Percentiles rank a stretch among this genome's conserved stretches.
These are phyloP conservation scores for Buathra laborator DNA, from an alignment of 2,888 invertebrate genomes.

Conservation along the genomic window DNA sequence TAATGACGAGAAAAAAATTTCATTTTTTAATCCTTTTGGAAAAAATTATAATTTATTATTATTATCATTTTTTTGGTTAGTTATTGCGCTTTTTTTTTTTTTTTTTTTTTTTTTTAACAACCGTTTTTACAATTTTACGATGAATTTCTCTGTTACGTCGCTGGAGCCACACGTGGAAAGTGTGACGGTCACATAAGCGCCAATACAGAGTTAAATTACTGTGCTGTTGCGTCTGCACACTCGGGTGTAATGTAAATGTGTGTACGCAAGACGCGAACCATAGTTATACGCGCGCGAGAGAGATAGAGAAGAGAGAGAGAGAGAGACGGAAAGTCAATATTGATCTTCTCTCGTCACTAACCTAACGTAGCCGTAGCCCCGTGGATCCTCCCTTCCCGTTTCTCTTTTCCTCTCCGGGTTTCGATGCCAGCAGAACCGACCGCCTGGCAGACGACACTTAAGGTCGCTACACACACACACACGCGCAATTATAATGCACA, in stretches of 20 bases:
- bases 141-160: background rate
- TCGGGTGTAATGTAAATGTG: constrained; percentile 8
- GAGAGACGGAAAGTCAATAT: constrained; percentile 72
- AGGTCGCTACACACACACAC: constrained; percentile 63
- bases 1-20: background rate
- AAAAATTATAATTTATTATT: too few relatives aligned
- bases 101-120: constrained; percentile 4
- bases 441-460: constrained; percentile 57
- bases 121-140: background rate
- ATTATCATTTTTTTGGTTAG: background rate
- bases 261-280: constrained; percentile 10
- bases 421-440: constrained; percentile 43
- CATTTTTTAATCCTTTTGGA: too few relatives aligned
- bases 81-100: background rate
- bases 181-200: background rate
- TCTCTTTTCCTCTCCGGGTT: constrained; percentile 41
- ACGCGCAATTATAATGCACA: constrained; percentile 14
- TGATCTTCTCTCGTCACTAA: constrained; percentile 78
- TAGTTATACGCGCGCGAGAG: constrained; percentile 1
- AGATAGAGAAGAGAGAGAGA: constrained; percentile 23
- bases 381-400: constrained; percentile 52
- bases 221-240: background rate
- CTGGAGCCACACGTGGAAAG: constrained; percentile 28
- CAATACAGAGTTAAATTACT: background rate
- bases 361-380: constrained; percentile 67